Conservation (phyloP, 53 echinoderm and acorn worm species). For the Actinopyga echinites region DNA sequence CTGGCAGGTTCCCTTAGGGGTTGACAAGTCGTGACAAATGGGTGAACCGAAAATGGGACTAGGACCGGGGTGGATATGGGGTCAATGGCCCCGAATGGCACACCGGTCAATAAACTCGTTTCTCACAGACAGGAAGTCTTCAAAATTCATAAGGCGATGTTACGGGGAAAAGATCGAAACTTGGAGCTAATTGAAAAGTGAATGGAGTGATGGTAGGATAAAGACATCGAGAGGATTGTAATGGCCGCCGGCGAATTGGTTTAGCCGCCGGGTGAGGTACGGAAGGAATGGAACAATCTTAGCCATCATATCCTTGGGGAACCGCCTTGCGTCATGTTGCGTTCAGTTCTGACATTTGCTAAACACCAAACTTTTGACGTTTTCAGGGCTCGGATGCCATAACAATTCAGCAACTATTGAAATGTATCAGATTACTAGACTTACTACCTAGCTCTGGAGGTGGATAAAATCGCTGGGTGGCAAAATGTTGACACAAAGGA, state of each 20-base stretch:
- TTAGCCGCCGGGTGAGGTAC: conserved; percentile 24
- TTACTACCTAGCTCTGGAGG: conserved; percentile 15
- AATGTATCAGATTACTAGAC: conserved; percentile 20
- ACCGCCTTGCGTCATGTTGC: conserved; percentile 35
- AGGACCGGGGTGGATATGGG: conserved; percentile 28
- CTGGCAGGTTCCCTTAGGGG: conserved; percentile 29
- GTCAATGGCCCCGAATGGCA: conserved; percentile 44
- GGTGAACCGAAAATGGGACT: conserved; percentile 45
- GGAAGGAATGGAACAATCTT: background rate
- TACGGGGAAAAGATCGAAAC: conserved; percentile 20
- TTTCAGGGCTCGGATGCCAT: conserved; percentile 10
- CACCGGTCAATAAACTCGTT: conserved; percentile 38
- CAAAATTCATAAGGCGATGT: conserved; percentile 33
- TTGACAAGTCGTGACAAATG: conserved; percentile 54
- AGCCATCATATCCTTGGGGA: conserved; percentile 12
- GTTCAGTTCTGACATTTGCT: conserved; percentile 32
- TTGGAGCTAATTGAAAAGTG: conserved; percentile 33
- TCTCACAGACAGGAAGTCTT: conserved; percentile 12
- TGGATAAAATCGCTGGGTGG: conserved; percentile 36
- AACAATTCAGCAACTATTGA: background rate
- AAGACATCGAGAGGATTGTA: conserved; percentile 33
- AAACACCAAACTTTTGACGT: conserved; percentile 33
- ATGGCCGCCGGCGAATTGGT: conserved; percentile 16
- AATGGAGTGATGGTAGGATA: conserved; percentile 21
- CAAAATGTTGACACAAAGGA: conserved; percentile 43